A percentile compares a stretch with the other conserved stretches of the same genome.
Evolutionary conservation across 2,888 invertebrate species (phyloP).

Genomic region (Ypsolopha sequella): DNA sequence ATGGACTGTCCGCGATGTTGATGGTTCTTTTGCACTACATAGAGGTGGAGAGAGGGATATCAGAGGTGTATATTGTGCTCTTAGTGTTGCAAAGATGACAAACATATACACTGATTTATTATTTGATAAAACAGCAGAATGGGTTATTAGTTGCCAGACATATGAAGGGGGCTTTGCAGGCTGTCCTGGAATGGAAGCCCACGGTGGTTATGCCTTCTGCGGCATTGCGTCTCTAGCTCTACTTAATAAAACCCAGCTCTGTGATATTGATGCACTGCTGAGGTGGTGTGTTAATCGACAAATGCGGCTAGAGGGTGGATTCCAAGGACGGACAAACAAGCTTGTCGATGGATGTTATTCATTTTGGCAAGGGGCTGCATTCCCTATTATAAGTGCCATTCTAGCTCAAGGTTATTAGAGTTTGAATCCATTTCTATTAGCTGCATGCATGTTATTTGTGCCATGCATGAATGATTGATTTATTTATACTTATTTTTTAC

Average conservation of each 20-base stretch:
- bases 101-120: conserved; percentile 82
- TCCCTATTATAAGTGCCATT: conserved; percentile 87
- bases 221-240: conserved; percentile 91
- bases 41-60: conserved; percentile 94
- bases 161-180: conserved; percentile 99
- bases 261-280: conserved; percentile 81
- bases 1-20: conserved; percentile 79
- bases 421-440: background rate
- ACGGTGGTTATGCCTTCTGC: conserved; percentile 99
- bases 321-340: conserved; percentile 98
- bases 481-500: no score
- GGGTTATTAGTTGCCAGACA: conserved; percentile 96
- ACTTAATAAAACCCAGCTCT: conserved; percentile 79
- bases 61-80: conserved; percentile 96
- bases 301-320: conserved; percentile 96
- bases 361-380: conserved; percentile 97
- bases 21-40: conserved; percentile 95
- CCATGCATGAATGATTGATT: no score
- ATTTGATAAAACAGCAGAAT: conserved; percentile 89
- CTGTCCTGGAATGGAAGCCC: conserved; percentile 91
- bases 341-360: conserved; percentile 99
- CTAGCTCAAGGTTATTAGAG: conserved; percentile 61
- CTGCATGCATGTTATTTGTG: background rate
- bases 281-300: conserved; percentile 93
- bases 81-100: conserved; percentile 89